These are phyloP conservation scores for Bombus superbus DNA, from an alignment of 1,140 invertebrate species.

Conservation along the genomic window DNA sequence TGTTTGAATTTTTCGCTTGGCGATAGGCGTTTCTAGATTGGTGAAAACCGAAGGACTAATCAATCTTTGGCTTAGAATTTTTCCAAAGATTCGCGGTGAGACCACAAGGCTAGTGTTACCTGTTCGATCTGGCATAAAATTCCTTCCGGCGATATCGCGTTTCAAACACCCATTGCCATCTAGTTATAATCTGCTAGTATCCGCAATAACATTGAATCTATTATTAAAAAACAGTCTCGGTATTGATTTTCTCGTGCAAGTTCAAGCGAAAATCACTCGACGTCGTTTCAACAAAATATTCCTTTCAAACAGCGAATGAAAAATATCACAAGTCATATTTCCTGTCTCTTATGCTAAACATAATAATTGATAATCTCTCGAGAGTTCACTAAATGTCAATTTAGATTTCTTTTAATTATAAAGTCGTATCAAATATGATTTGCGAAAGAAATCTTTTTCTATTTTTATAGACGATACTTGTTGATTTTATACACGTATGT, in stretches of 20 bases:
- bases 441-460: neutral
- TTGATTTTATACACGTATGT: too few relatives aligned
- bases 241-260: neutral
- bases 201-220: slow-evolving; percentile 6
- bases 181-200: slow-evolving; percentile 31
- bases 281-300: neutral
- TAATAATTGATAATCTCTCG: too few relatives aligned
- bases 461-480: neutral
- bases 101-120: slow-evolving; percentile 42
- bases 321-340: neutral
- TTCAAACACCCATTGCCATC: slow-evolving; percentile 26
- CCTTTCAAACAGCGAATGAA: neutral
- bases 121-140: slow-evolving; percentile 30
- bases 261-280: neutral
- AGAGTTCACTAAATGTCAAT: neutral
- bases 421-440: neutral
- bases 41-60: slow-evolving; percentile 25
- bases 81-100: slow-evolving; percentile 19
- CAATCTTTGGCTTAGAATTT: slow-evolving; percentile 23
- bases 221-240: neutral
- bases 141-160: slow-evolving; percentile 38
- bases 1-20: neutral
- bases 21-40: too few relatives aligned
- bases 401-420: neutral
- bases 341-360: neutral